Percentiles rank a stretch among this genome's conserved stretches.
Conservation (phyloP, 2,113 vertebrate genomes). For the Bucco capensis region DNA sequence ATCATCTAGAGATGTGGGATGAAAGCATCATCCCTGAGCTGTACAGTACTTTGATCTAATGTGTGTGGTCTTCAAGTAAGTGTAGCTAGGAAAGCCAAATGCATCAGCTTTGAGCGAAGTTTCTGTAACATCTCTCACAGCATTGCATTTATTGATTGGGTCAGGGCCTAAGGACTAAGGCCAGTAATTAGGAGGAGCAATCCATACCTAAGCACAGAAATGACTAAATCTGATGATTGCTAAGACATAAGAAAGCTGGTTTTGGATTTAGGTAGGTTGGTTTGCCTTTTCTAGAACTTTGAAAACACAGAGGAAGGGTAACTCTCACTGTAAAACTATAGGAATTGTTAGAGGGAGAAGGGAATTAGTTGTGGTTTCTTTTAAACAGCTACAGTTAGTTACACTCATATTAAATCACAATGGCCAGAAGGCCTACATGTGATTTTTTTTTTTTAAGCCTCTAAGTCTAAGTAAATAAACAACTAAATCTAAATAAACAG, state of each 20-base stretch:
- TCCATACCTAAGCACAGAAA: not conserved
- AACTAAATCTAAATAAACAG: conserved; percentile 14
- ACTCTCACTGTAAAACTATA: not conserved
- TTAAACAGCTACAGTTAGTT: not conserved
- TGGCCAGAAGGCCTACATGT: not conserved
- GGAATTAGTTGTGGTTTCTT: not conserved
- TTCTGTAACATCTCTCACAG: not conserved
- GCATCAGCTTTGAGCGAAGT: not conserved
- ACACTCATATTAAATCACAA: not conserved
- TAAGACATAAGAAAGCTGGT: not conserved
- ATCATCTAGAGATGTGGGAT: not conserved
- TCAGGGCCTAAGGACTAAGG: not conserved
- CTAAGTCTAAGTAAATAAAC: not conserved
- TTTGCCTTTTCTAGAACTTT: not conserved
- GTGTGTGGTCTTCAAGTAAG: not conserved
- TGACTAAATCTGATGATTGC: not conserved
- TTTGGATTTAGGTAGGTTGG: no score
- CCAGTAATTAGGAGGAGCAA: not conserved
- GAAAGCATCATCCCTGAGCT: not conserved
- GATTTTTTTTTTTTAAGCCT: not conserved
- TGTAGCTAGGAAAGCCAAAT: not conserved
- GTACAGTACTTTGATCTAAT: not conserved
- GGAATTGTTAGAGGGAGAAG: not conserved
- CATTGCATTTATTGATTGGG: not conserved
- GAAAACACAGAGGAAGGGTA: not conserved